phyloP scores from a whole-genome alignment of 2,113 vertebrate genomes.

The Pelusios castaneus region DNA sequence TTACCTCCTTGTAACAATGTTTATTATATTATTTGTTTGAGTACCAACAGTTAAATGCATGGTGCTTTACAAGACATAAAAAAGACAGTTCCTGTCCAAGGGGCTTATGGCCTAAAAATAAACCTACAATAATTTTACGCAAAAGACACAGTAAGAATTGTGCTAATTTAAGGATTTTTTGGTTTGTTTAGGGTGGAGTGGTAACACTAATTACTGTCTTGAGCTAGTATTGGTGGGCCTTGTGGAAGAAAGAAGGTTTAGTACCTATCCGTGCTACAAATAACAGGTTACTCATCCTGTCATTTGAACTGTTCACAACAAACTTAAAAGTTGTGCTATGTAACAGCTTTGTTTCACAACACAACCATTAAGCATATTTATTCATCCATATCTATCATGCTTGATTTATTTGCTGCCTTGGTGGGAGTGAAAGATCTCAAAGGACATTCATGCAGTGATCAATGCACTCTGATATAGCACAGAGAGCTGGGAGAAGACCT shows the following conservation, averaged over 20 bases:
- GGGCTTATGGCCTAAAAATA: background rate
- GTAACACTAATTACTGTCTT: fast-evolving
- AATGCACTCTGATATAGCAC: fast-evolving
- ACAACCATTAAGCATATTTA: background rate
- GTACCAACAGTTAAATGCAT: background rate
- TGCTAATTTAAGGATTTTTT: background rate
- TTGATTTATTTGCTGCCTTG: fast-evolving
- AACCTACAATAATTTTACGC: background rate
- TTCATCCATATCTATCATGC: fast-evolving
- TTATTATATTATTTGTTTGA: background rate
- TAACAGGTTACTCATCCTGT: fast-evolving
- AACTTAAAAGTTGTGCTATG: fast-evolving
- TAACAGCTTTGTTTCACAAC: background rate
- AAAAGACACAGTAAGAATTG: background rate
- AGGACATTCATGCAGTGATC: fast-evolving
- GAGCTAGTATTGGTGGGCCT: fast-evolving
- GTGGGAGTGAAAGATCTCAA: fast-evolving
- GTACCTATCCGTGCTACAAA: fast-evolving
- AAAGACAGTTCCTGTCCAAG: background rate
- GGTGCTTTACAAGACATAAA: background rate
- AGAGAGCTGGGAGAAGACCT: fast-evolving
- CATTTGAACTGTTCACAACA: fast-evolving
- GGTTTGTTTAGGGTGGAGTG: fast-evolving
- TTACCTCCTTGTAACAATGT: background rate
- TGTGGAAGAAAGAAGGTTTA: fast-evolving